Evolutionary conservation across 1,140 invertebrate species (phyloP).

Genomic region (Chrysomallon squamiferum): DNA sequence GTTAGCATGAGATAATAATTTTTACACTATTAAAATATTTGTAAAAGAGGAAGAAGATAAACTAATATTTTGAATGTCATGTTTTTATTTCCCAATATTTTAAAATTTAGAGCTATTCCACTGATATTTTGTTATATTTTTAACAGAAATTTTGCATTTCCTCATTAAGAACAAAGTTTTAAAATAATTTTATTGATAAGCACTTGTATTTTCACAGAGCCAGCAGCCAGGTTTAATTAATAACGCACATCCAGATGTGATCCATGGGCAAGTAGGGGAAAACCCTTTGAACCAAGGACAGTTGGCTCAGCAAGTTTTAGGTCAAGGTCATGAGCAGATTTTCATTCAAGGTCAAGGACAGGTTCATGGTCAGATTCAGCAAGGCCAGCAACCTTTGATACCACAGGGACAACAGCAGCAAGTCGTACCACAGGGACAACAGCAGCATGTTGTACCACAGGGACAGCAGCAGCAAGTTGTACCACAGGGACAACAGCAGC

Average conservation of each 20-base stretch:
- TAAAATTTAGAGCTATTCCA: no score
- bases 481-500: conserved; percentile 5
- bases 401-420: not conserved
- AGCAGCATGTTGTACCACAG: not conserved
- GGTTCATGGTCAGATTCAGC: conserved; percentile 1
- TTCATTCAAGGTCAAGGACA: not conserved
- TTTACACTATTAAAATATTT: not conserved
- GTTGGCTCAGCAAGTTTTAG: not conserved
- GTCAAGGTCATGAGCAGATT: conserved; percentile 5
- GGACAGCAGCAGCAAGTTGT: conserved; percentile 11
- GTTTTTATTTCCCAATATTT: no score
- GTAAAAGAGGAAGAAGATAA: not conserved
- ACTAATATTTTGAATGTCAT: no score
- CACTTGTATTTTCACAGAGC: no score
- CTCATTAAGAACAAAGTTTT: no score
- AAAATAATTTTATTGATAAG: no score
- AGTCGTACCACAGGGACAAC: not conserved
- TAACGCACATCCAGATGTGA: not conserved
- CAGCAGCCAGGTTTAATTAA: no score
- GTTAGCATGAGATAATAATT: not conserved
- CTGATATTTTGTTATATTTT: no score
- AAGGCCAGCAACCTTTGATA: not conserved
- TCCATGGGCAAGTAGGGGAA: not conserved
- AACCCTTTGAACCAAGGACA: not conserved
- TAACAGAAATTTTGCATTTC: no score